These are phyloP conservation scores for Perizoma affinitatum DNA, from an alignment of 2,888 invertebrate genomes.

Conservation along the genomic window DNA sequence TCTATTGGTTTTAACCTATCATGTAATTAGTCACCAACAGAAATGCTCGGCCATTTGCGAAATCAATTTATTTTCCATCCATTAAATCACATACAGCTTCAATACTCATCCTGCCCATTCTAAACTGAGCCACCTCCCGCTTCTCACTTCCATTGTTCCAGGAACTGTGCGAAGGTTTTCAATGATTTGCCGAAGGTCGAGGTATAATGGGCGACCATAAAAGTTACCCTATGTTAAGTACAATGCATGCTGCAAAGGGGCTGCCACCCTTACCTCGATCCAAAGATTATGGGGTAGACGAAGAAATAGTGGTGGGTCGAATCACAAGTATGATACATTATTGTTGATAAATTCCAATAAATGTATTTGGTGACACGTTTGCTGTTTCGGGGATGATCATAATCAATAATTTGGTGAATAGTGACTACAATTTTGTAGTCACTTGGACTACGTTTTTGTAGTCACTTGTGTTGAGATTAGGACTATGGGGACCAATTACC, in stretches of 20 bases:
- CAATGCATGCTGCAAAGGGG: constrained; percentile 76
- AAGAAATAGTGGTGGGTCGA: constrained; percentile 59
- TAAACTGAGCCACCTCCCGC: constrained; percentile 45
- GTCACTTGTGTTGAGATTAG: no score
- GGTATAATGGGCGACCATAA: constrained; percentile 64
- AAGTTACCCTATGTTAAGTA: constrained; percentile 77
- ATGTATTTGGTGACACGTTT: constrained; percentile 34
- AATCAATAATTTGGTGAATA: constrained; percentile 14
- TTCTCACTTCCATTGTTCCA: constrained; percentile 39
- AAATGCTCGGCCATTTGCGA: constrained; percentile 61
- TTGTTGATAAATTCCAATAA: constrained; percentile 44
- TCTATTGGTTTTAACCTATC: constrained; percentile 18
- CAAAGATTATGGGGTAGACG: constrained; percentile 58
- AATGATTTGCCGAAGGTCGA: constrained; percentile 57
- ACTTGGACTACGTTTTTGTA: no score
- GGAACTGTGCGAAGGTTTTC: constrained; percentile 41
- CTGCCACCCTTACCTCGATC: constrained; percentile 64
- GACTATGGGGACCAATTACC: no score
- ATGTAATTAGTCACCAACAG: constrained; percentile 49
- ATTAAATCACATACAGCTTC: constrained; percentile 77
- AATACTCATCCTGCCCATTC: constrained; percentile 61
- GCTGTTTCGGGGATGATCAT: constrained; percentile 20
- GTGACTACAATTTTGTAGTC: no score
- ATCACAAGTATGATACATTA: constrained; percentile 68
- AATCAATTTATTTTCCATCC: constrained; percentile 81